Percentiles rank a stretch among this genome's conserved stretches.
phyloP scores from a whole-genome alignment of 2,888 invertebrate species.

The Diarsia rubi region DNA sequence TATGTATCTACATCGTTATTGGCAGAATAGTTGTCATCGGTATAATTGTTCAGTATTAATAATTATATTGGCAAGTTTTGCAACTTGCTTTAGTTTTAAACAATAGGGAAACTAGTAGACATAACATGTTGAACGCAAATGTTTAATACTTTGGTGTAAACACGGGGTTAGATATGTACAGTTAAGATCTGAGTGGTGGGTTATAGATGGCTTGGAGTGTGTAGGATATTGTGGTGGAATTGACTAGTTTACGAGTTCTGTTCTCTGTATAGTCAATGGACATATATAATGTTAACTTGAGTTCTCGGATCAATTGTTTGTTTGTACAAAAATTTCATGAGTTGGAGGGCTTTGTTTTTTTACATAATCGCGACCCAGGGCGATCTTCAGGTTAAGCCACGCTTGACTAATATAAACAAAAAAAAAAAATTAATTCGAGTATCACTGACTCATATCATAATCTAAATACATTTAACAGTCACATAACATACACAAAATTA shows the following conservation, averaged over 20 bases:
- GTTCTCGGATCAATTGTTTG: no score
- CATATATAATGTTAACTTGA: no score
- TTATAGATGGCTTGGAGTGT: slow-evolving; percentile 10
- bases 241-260: not conserved
- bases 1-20: not conserved
- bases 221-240: slow-evolving; percentile 5
- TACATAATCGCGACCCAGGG: no score
- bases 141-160: not conserved
- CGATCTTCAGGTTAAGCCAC: no score
- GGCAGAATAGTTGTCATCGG: not conserved
- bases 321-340: no score
- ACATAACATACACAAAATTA: no score
- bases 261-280: not conserved
- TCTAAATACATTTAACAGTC: no score
- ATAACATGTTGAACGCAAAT: not conserved
- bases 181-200: slow-evolving; percentile 2
- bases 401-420: no score
- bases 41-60: not conserved
- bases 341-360: no score
- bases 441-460: no score
- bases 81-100: not conserved
- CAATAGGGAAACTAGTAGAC: not conserved
- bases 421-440: no score
- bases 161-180: not conserved
- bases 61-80: not conserved